Evolutionary conservation across 2,888 invertebrate genomes (phyloP), one percentile per base, ranked within the genome.

Genomic region (Lithophane ornitopus): DNA sequence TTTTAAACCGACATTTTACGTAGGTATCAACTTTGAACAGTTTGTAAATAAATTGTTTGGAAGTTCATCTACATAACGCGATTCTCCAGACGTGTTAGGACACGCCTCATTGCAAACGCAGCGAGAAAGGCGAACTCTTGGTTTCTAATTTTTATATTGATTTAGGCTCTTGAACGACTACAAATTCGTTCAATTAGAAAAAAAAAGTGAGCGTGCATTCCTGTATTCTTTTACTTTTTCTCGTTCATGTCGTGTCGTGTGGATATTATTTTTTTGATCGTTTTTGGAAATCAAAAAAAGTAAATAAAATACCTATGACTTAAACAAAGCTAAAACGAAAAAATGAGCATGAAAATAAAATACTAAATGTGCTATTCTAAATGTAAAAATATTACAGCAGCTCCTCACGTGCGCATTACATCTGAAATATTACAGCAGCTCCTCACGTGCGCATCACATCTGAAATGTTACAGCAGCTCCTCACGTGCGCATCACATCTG

Each of bases 1-100:
- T 52, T 54, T 65, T 41, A 39, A 46, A 19, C 46, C 39, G 14
- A 14, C 9, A 63, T 49, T 69, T 52, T n/a, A 14, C n/a, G n/a
- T n/a, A 52, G 22, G n/a, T 54, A 28, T 78, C 65, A 28, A 14
- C 52, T 54, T 46, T 71, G n/a, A 58, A 63, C 49, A 61, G 41
- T 26, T 71, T 34, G 39, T n/a, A 26, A 70, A 52, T 58, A 59
- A 76, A 49, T 77, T 63, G 56, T 70, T 71, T 66, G 65, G 65
- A 71, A 78, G 28, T 54, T 72, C 58, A 78, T 78, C 54, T 49
- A 61, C 65, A 66, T 66, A 72, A 66, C 28, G 46, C 11, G 54
- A 41, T n/a, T 46, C n/a, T 71, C 34, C 11, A n/a, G 58, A 14
- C 3, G 19, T 71, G 59, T 56, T 7, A 56, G 11, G 28, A 26